phyloP scores from a whole-genome alignment of 2,113 vertebrate genomes.

The Macroglossus sobrinus region DNA sequence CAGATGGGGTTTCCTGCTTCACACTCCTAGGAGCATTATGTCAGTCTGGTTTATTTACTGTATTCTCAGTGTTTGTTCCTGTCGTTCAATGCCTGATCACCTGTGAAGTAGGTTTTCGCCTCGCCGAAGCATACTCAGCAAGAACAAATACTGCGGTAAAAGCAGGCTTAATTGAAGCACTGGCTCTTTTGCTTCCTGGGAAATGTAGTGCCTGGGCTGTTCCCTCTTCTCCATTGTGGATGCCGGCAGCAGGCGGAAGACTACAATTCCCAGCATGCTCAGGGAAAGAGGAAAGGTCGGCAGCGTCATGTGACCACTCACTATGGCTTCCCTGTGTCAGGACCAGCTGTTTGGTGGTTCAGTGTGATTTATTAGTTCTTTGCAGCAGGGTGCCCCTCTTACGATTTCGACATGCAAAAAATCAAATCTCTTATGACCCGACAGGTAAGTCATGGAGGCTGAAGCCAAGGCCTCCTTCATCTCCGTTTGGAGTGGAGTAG shows the following conservation, averaged over 20 bases:
- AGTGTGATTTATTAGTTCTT: constrained; percentile 38
- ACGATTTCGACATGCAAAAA: constrained; percentile 90
- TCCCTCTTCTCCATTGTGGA: fast-evolving
- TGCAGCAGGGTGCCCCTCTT: not conserved
- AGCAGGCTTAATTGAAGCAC: not conserved
- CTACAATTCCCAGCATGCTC: constrained; percentile 76
- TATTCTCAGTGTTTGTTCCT: not conserved
- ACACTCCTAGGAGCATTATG: not conserved
- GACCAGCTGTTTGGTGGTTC: not conserved
- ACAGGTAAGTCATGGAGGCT: constrained; percentile 86
- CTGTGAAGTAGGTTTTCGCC: fast-evolving
- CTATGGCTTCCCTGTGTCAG: constrained; percentile 78
- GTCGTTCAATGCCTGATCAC: not conserved
- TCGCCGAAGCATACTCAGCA: fast-evolving
- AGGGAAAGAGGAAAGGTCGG: not conserved
- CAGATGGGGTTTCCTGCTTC: not conserved
- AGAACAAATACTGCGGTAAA: fast-evolving
- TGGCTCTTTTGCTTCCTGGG: not conserved
- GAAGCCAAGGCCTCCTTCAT: not conserved
- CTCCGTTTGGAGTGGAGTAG: not conserved
- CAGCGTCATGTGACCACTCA: constrained; percentile 77
- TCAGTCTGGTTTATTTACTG: not conserved
- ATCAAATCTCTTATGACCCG: constrained; percentile 98
- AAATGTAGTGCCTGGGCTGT: constrained; percentile 26
- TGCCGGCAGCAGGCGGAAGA: not conserved